Evolutionary conservation across 2,797 vertebrate species (phyloP).

Genomic region (Phoebastria nigripes): DNA sequence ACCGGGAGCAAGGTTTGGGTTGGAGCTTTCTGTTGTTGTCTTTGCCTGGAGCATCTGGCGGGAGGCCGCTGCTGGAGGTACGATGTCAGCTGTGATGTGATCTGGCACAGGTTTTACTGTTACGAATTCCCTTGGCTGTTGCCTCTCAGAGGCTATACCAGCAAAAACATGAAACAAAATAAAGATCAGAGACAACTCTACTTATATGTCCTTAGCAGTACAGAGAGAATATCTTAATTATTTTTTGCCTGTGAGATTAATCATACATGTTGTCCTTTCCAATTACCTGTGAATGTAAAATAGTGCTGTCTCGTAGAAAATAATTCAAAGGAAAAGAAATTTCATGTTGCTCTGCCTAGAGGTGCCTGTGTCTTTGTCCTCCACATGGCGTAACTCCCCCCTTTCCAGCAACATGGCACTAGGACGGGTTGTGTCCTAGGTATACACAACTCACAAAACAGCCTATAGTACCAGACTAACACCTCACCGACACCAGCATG

Average conservation of each 20-base stretch:
- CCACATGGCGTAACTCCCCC: fast-evolving
- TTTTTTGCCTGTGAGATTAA: constrained; percentile 8
- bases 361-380: not conserved
- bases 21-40: constrained; percentile 52
- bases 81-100: constrained; percentile 28
- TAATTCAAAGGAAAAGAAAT: not conserved
- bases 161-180: constrained; percentile 13
- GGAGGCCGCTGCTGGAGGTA: not conserved
- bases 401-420: not conserved
- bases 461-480: not conserved
- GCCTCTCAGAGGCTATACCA: constrained; percentile 21
- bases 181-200: constrained; percentile 37
- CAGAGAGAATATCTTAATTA: constrained; percentile 12
- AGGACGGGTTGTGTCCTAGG: not conserved
- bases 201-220: constrained; percentile 11
- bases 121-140: not conserved
- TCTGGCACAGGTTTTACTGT: constrained; percentile 30
- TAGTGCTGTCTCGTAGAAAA: not conserved
- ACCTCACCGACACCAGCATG: not conserved
- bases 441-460: not conserved
- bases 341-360: not conserved
- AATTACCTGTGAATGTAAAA: not conserved
- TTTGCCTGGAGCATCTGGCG: constrained; percentile 17
- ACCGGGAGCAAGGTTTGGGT: not conserved
- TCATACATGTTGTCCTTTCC: not conserved